Conservation (phyloP, 1,140 invertebrate genomes). For the Anadara kagoshimensis region DNA sequence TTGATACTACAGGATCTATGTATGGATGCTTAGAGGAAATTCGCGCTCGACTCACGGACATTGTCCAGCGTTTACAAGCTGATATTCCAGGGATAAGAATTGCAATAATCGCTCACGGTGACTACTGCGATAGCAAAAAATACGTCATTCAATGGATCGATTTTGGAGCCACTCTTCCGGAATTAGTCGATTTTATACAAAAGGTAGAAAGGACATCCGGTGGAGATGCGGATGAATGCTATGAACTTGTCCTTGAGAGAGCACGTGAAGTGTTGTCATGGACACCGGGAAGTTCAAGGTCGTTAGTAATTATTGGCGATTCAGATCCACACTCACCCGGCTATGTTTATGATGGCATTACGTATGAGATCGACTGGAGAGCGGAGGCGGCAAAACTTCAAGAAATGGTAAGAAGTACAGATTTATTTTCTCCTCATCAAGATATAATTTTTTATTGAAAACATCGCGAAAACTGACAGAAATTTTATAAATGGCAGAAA, state of each 20-base stretch:
- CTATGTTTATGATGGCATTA: constrained; percentile 45
- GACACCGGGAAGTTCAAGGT: constrained; percentile 60
- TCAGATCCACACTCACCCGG: constrained; percentile 55
- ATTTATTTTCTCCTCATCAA: too few species aligned
- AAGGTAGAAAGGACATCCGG: constrained; percentile 32
- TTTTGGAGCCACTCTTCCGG: constrained; percentile 35
- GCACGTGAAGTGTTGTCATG: constrained; percentile 56
- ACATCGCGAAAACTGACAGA: too few species aligned
- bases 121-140: constrained; percentile 51
- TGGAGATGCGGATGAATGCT: constrained; percentile 46
- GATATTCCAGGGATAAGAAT: constrained; percentile 61
- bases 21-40: constrained; percentile 48
- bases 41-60: constrained; percentile 51
- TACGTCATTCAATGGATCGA: constrained; percentile 55
- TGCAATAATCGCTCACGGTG: constrained; percentile 58
- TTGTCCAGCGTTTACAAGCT: constrained; percentile 58
- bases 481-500: too few species aligned
- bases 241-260: constrained; percentile 54
- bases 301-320: constrained; percentile 66
- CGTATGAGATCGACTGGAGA: constrained; percentile 58
- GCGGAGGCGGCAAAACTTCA: constrained; percentile 45
- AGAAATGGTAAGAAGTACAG: constrained; percentile 25
- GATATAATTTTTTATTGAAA: too few species aligned
- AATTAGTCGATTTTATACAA: constrained; percentile 43
- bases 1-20: constrained; percentile 68